Evolutionary conservation across 2,888 invertebrate species (phyloP).

Genomic region (Mesorhabditis sp.): DNA sequence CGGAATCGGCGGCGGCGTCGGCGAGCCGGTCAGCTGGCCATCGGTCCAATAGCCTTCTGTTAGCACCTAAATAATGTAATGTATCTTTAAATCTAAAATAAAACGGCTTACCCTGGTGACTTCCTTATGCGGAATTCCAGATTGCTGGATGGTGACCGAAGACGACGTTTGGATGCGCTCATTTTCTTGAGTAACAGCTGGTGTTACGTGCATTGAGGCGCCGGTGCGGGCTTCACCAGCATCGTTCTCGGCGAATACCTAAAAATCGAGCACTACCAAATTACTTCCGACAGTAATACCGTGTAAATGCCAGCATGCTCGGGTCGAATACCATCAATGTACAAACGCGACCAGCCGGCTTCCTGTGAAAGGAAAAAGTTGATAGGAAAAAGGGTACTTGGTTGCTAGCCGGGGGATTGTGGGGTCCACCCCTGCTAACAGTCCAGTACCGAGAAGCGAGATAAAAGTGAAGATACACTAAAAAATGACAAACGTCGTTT

Average conservation of each 20-base stretch:
- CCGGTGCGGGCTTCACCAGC: constrained; percentile 84
- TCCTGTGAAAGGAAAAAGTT: constrained; percentile 37
- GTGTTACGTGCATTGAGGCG: constrained; percentile 70
- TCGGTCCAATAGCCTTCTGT: constrained; percentile 47
- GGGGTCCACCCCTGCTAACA: too few species aligned
- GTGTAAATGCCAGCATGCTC: constrained; percentile 67
- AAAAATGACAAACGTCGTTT: constrained; percentile 10
- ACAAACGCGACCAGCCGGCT: constrained; percentile 50
- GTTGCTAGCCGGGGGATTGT: too few species aligned
- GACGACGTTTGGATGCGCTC: neutral
- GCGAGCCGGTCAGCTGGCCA: constrained; percentile 43
- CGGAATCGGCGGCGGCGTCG: constrained; percentile 40
- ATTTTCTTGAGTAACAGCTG: neutral
- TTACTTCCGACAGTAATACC: constrained; percentile 60
- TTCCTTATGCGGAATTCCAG: constrained; percentile 8
- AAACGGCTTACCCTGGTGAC: constrained; percentile 9
- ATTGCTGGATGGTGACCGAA: neutral
- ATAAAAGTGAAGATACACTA: too few species aligned
- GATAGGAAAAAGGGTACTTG: neutral
- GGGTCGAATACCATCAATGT: constrained; percentile 33
- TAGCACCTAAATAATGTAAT: neutral
- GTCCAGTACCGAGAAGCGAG: too few species aligned
- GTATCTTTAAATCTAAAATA: too few species aligned
- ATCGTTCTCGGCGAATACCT: constrained; percentile 76
- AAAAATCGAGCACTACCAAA: neutral